phyloP scores from a whole-genome alignment of 2,888 invertebrate genomes.

The Sinhomidia bicolor region DNA sequence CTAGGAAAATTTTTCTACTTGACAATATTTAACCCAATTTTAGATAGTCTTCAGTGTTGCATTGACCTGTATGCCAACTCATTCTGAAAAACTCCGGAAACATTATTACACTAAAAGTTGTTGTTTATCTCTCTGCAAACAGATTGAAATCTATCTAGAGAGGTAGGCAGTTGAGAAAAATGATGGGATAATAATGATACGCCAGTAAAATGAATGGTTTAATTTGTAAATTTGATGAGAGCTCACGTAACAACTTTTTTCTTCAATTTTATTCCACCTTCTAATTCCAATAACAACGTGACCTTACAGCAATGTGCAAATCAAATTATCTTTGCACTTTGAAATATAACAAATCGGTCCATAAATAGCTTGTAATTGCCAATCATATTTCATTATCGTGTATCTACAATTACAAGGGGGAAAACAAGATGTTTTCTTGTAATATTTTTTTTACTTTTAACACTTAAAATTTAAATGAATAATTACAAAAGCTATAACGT shows the following conservation, averaged over 20 bases:
- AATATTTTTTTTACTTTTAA: too few species aligned
- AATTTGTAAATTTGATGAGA: background rate
- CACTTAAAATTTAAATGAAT: too few species aligned
- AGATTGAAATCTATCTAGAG: too few species aligned
- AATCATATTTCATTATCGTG: background rate
- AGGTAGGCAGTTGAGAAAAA: too few species aligned
- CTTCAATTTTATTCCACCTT: background rate
- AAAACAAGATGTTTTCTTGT: too few species aligned
- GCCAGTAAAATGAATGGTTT: background rate
- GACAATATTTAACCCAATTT: too few species aligned
- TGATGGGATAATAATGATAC: background rate
- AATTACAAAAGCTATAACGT: too few species aligned
- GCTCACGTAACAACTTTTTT: background rate
- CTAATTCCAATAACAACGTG: slow-evolving; percentile 18
- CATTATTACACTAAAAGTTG: background rate
- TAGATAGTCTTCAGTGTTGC: too few species aligned
- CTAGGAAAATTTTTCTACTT: background rate
- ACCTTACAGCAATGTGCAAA: background rate
- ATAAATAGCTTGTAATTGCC: background rate
- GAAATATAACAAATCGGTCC: background rate
- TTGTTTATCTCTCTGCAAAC: background rate
- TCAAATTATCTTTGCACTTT: background rate
- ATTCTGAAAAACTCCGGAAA: background rate
- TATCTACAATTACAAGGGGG: too few species aligned
- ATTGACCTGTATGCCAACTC: background rate